Conservation (phyloP, 92 coral and sea anemone species). For the Epizoanthus rinbou region DNA sequence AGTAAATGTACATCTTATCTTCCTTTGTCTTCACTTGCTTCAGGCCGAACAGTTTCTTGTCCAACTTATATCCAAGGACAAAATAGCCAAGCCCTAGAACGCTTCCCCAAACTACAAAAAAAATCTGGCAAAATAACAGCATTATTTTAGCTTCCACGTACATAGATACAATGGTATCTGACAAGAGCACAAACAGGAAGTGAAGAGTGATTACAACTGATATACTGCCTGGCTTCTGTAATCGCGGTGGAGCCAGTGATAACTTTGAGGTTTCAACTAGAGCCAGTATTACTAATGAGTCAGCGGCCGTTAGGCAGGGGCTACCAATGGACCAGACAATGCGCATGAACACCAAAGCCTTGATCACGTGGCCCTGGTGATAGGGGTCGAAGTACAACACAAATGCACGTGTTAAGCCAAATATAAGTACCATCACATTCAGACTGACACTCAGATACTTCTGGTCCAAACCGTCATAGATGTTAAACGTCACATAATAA, state of each 20-base stretch:
- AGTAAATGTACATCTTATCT: conserved; percentile 70
- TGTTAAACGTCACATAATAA: conserved; percentile 73
- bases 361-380: conserved; percentile 81
- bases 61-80: conserved; percentile 80
- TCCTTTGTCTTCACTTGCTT: conserved; percentile 65
- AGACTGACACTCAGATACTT: conserved; percentile 85
- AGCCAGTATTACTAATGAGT: conserved; percentile 90
- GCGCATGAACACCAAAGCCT: conserved; percentile 68
- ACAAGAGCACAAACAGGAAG: conserved; percentile 70
- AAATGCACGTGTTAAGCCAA: conserved; percentile 80
- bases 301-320: conserved; percentile 92
- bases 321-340: conserved; percentile 94
- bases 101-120: conserved; percentile 81
- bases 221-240: conserved; percentile 69
- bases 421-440: conserved; percentile 82
- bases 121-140: conserved; percentile 89
- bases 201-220: conserved; percentile 62
- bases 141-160: conserved; percentile 88
- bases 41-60: conserved; percentile 80
- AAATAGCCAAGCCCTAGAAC: conserved; percentile 77
- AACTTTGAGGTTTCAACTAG: conserved; percentile 81
- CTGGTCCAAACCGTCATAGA: conserved; percentile 82
- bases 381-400: conserved; percentile 91
- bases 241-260: conserved; percentile 72
- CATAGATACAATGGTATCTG: conserved; percentile 78